A percentile compares a stretch with the other conserved stretches of the same genome.
These are phyloP conservation scores for Arnoldichthys spilopterus DNA, from an alignment of 2,797 vertebrate species.

Conservation along the genomic window DNA sequence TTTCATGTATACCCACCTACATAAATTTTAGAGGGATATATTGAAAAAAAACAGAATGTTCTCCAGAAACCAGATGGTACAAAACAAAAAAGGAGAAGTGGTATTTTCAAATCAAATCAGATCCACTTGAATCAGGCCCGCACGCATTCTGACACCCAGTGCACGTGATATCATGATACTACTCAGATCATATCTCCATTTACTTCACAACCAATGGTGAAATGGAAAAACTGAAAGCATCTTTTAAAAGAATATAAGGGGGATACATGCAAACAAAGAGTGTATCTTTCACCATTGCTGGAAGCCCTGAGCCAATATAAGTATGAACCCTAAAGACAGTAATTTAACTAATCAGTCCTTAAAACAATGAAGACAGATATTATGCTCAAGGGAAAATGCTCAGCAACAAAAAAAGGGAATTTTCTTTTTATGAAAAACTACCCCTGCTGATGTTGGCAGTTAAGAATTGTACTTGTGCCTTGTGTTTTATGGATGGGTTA, in stretches of 20 bases:
- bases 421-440: too few species aligned
- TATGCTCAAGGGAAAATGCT: too few species aligned
- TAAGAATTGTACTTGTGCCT: too few species aligned
- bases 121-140: constrained; percentile 4
- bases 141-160: constrained; percentile 6
- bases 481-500: too few species aligned
- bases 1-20: neutral
- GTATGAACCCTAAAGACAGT: too few species aligned
- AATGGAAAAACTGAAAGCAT: too few species aligned
- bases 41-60: neutral
- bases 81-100: constrained; percentile 44
- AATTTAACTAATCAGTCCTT: too few species aligned
- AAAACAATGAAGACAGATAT: too few species aligned
- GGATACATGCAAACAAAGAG: neutral
- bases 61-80: constrained; percentile 26
- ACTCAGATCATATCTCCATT: constrained; percentile 8
- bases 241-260: neutral
- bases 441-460: too few species aligned
- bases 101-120: constrained; percentile 40
- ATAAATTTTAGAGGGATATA: neutral
- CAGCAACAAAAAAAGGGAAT: too few species aligned
- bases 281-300: neutral
- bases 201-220: neutral
- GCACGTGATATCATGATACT: neutral
- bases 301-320: neutral